These are phyloP conservation scores for Ostrea denselamellosa DNA, from an alignment of 1,140 invertebrate species.

Conservation along the genomic window DNA sequence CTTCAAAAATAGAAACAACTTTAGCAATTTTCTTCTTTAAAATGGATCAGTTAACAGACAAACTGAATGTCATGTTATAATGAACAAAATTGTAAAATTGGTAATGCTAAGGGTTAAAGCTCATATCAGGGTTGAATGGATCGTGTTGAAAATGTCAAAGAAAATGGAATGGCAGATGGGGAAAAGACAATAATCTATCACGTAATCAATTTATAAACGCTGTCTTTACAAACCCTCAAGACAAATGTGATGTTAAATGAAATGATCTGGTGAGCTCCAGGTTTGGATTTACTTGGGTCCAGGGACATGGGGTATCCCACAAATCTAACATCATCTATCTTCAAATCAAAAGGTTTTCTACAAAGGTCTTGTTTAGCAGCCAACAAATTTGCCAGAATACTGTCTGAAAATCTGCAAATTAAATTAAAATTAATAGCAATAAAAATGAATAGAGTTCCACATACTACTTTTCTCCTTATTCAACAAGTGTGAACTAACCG, in stretches of 20 bases:
- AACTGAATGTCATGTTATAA: neutral
- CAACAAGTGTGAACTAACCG: no score
- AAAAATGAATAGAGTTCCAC: no score
- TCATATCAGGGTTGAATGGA: no score
- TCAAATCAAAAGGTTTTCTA: slow-evolving; percentile 87
- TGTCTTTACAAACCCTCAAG: slow-evolving; percentile 81
- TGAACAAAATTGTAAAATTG: neutral
- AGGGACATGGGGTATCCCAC: slow-evolving; percentile 90
- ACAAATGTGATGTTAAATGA: slow-evolving; percentile 96
- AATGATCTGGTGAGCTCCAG: slow-evolving; percentile 82
- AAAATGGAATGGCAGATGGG: no score
- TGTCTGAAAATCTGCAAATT: slow-evolving; percentile 70
- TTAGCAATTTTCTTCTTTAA: no score
- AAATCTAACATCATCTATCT: slow-evolving; percentile 96
- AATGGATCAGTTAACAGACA: no score
- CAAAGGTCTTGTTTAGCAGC: slow-evolving; percentile 91
- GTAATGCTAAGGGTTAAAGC: neutral
- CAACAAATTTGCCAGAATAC: slow-evolving; percentile 92
- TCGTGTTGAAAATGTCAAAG: no score
- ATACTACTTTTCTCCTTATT: no score
- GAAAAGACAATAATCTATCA: no score
- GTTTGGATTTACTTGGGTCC: slow-evolving; percentile 78
- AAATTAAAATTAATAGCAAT: neutral
- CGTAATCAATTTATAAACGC: neutral
- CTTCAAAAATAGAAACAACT: no score